phyloP scores from a whole-genome alignment of 23 tunicate genomes.

The Ascidia mentula region DNA sequence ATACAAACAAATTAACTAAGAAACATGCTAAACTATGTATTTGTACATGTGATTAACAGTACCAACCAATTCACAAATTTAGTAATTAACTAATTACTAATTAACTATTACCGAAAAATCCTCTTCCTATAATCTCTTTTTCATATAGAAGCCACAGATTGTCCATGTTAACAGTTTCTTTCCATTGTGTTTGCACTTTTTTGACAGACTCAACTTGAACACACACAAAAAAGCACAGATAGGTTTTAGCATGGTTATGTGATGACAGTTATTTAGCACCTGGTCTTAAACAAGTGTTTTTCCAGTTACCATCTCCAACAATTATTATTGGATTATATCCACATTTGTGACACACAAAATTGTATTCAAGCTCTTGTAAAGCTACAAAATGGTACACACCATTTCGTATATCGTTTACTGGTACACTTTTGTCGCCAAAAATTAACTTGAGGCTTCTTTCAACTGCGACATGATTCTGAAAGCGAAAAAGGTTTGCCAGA shows the following conservation, averaged over 20 bases:
- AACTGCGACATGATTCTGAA: constrained; percentile 13
- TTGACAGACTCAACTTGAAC: neutral
- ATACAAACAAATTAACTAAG: no score
- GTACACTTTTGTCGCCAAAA: neutral
- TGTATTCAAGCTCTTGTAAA: constrained; percentile 1
- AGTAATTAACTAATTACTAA: no score
- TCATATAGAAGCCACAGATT: neutral
- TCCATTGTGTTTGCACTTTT: neutral
- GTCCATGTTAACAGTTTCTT: neutral
- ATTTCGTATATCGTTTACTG: constrained; percentile 14
- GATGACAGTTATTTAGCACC: no score
- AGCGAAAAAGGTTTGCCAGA: neutral
- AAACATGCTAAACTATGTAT: no score
- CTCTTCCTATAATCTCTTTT: constrained; percentile 16
- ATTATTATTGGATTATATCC: neutral
- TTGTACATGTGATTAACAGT: no score
- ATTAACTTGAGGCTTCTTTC: neutral
- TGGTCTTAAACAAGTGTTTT: constrained; percentile 13
- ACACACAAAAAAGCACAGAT: no score
- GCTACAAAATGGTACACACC: constrained; percentile 8
- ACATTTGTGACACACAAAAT: constrained; percentile 1
- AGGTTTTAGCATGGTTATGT: no score
- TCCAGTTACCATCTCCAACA: constrained; percentile 24
- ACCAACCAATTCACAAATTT: no score
- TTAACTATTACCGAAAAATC: constrained; percentile 17